Evolutionary conservation across 2,888 invertebrate genomes (phyloP), one percentile per base, ranked within the genome.

Genomic region (Neoitamus cyanurus): DNA sequence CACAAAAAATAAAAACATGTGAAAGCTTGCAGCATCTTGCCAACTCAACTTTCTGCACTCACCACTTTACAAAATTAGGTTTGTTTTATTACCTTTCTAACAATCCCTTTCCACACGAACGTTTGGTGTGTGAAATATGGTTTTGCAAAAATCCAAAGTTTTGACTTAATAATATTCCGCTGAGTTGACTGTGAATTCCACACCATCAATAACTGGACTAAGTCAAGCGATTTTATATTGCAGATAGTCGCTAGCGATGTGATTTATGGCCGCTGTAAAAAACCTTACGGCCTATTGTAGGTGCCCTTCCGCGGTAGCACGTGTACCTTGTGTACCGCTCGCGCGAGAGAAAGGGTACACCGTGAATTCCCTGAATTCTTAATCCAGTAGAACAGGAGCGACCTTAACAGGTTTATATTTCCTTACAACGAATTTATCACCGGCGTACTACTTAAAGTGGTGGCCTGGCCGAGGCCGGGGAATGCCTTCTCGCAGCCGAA

Each of bases 361-460:
- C 80, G 58, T 20, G 80, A 80, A 80, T 80, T 58, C 80, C 58
- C 20, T 48, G 68, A 80, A 80, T 80, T 58, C 80, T 68, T 80
- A 80, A 80, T 80, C 80, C 68, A 80, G 80, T 58, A 25, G 42
- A 80, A 48, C 80, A 80, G 80, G 80, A 80, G 80, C 80, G 31
- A 36, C 80, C 80, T 68, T 48, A 80, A 80, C 80, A 80, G 80
- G 80, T 80, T 80, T 80, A 80, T 80, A 80, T 80, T 80, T 80
- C 80, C 80, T 80, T 80, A 58, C 48, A 58, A 68, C 58, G 36
- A 80, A 80, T 80, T 80, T 80, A 80, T 80, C 68, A 58, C 80
- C 20, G 34, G 15, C 34, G 58, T 58, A 80, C 80, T 80, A 48
- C 80, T 80, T 80, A 80, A 80, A 80, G 20, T 58, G 9, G 58